Evolutionary conservation across 2,888 invertebrate genomes (phyloP), one percentile per base, ranked within the genome.

Genomic region (Hydroisotoma schaefferi): DNA sequence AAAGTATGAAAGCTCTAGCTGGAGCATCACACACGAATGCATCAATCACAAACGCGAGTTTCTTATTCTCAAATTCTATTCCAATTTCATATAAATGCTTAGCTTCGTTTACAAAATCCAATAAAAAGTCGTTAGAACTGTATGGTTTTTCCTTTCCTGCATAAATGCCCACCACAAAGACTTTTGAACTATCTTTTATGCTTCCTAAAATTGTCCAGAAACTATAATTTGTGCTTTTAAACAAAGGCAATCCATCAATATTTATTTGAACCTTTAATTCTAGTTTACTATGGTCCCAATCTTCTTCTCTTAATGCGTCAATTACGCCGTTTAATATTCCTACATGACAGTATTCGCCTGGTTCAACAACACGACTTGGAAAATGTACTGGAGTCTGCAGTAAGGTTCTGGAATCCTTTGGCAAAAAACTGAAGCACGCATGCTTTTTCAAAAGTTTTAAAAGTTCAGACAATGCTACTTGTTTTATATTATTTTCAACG

Each of bases 1-100:
- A 53, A 18, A 53, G 53, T 10, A 58, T 2, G 25, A 53, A 58
- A 58, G 46, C 55, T 12, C 61, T 4, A 1, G 61, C 61, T 5
- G 57, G 61, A 4, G 63, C 59, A 56, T 63, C 63, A 0, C n/a
- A n/a, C n/a, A n/a, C n/a, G n/a, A n/a, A n/a, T n/a, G n/a, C n/a
- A n/a, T n/a, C n/a, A n/a, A n/a, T n/a, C n/a, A n/a, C n/a, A n/a
- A n/a, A n/a, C n/a, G n/a, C n/a, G n/a, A n/a, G n/a, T n/a, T n/a
- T n/a, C n/a, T n/a, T n/a, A n/a, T n/a, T n/a, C n/a, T n/a, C n/a
- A n/a, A n/a, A n/a, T n/a, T n/a, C n/a, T n/a, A n/a, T n/a, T n/a
- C n/a, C n/a, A n/a, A n/a, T n/a, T n/a, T n/a, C n/a, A n/a, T n/a
- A n/a, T n/a, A n/a, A n/a, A n/a, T n/a, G n/a, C n/a, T n/a, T n/a